Evolutionary conservation across 2,797 vertebrate genomes (phyloP), one percentile per base, ranked within the genome.

Genomic region (Eurystomus glaucurus): DNA sequence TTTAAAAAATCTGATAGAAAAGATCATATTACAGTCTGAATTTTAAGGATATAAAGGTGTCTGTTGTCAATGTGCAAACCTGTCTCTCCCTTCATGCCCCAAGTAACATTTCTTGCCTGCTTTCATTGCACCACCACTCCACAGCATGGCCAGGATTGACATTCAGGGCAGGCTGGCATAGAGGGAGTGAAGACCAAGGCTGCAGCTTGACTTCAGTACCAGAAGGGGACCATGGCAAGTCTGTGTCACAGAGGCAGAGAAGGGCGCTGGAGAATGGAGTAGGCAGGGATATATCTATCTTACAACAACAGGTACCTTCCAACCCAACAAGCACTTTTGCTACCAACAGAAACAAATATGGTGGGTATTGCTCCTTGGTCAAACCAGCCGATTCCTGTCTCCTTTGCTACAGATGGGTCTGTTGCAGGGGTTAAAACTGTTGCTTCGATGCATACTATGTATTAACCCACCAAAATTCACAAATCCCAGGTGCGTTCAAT

Each of bases 61-160:
- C 12, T n/a, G 2, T 35, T 52, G 25, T 18, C n/a, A n/a, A 14
- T 0, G 4, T 19, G 7, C 19, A 62, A 31, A n/a, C 33, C 16
- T 25, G 7, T 14, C 64, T 58, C 48, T 41, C 11, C 6, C 6
- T 6, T 35, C 29, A 18, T 3, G 0, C 20, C n/a, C 31, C 28
- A 50, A 22, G 28, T 23, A 60, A 55, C 3, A 0, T 33, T 39
- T 39, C 58, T 76, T 48, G 43, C n/a, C 50, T 20, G 10, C 26
- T 39, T 29, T 22, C 46, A 14, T 54, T 26, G 21, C 18, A 45
- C 51, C 22, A 26, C 1, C 1, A 2, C 35, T 35, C 39, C 26
- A 11, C 1, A 1, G 19, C 1, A 1, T 3, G 1, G n/a, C 18
- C 62, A 25, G 15, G 22, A 14, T 0, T 23, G 48, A 16, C 4